Base-by-base conservation (phyloP, 2,888 invertebrate species). In the Cenopis cana region DNA sequence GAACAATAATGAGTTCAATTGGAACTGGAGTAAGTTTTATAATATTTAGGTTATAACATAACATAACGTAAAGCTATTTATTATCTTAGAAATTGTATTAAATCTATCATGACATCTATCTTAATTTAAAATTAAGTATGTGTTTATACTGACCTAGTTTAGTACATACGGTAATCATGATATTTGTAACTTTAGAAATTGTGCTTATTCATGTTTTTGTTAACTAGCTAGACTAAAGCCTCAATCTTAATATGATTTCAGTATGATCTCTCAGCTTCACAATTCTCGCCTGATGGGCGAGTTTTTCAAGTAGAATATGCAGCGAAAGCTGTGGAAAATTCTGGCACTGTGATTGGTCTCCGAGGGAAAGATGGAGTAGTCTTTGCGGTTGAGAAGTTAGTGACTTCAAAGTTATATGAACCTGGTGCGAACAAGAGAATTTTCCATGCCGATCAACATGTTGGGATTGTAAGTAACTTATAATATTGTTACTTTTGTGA, bases 291-390 rank as follows among this genome's bases (percentile, higher is more conserved):
- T 2, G 99, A 99, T 88, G 99, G 99, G 11, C 95, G 99, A 79
- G 99, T 99, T 46, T 99, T 99, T 90, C 99, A 99, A 95, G 98
- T 99, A 1, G 99, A 99, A 94, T 99, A 99, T 93, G 99, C 99
- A 4, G 97, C 97, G 68, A 99, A 99, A 93, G 99, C 99, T 5
- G 99, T 99, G 1, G 99, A 99, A 93, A 98, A 98, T 85, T 98
- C 98, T 85, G 99, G 99, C 11, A 99, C 99, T 73, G 98, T 98
- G 14, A 97, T 99, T 76, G 99, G 97, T 0, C 94, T 99, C 6
- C 94, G 98, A 81, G 99, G 99, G 29, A 99, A 98, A 85, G 98
- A 99, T 94, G 98, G 99, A 68, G 97, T 99, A 4, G 98, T 99
- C 6, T 96, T 99, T 84, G 99, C 98, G 0, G 98, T 99, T 0